These are phyloP conservation scores for Tiaroga cobitis DNA, from an alignment of 2,797 vertebrate species.

Conservation along the genomic window DNA sequence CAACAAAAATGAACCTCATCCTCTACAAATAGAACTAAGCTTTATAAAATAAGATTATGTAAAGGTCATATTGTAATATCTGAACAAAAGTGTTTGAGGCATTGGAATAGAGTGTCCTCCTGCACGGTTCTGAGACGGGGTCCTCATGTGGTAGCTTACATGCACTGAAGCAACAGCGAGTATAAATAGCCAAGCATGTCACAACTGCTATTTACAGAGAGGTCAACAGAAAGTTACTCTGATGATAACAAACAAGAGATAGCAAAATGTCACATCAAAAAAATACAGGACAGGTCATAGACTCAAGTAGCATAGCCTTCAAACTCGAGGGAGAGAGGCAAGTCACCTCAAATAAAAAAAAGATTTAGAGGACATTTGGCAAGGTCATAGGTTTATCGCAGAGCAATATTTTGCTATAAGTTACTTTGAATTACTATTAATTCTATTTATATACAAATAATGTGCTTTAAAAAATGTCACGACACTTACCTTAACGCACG, in stretches of 20 bases:
- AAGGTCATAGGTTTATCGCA: not conserved
- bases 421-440: not conserved
- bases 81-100: not conserved
- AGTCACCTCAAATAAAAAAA: not conserved
- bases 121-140: not conserved
- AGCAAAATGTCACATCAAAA: not conserved
- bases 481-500: constrained; percentile 30
- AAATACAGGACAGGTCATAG: not conserved
- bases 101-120: not conserved
- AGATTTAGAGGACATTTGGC: not conserved
- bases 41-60: not conserved
- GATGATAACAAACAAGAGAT: not conserved
- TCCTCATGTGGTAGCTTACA: not conserved
- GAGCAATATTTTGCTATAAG: no score
- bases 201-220: constrained; percentile 30
- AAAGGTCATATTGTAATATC: not conserved
- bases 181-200: constrained; percentile 51
- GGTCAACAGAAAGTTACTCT: constrained; percentile 35
- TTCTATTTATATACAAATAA: not conserved
- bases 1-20: not conserved
- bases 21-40: not conserved
- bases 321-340: not conserved
- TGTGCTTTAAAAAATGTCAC: not conserved
- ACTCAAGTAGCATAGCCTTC: not conserved
- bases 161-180: not conserved